Conservation (phyloP, 1,140 invertebrate species). For the Bombus consobrinus region DNA sequence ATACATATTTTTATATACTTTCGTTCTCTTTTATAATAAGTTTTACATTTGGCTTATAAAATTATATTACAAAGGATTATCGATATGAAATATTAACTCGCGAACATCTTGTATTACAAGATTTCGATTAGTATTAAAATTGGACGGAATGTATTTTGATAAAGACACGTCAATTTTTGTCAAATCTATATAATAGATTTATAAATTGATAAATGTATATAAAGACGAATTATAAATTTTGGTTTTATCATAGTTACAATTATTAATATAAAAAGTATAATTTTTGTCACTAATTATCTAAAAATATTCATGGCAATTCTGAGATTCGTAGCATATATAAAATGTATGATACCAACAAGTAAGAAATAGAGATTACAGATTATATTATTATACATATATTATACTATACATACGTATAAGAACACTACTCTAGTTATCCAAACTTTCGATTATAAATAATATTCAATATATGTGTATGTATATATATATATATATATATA, state of each 20-base stretch:
- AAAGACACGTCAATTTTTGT: conserved; percentile 27
- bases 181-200: conserved; percentile 11
- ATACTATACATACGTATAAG: neutral
- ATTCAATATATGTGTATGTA: neutral
- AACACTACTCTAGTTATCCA: conserved; percentile 1
- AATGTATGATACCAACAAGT: neutral
- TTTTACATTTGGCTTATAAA: neutral
- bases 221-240: conserved; percentile 24
- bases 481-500: conserved; percentile 29
- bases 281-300: neutral
- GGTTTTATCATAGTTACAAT: neutral
- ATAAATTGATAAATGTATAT: neutral
- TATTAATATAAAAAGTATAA: conserved; percentile 3
- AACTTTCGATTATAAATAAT: conserved; percentile 66
- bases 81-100: neutral
- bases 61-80: neutral
- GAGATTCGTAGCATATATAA: conserved; percentile 19
- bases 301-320: conserved; percentile 49
- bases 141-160: conserved; percentile 52
- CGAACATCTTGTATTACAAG: neutral
- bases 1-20: neutral
- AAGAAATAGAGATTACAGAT: neutral
- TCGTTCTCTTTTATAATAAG: neutral
- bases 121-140: neutral
- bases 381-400: conserved; percentile 13